Percentiles rank a stretch among this genome's conserved stretches.
phyloP scores from a whole-genome alignment of 2,888 invertebrate genomes.

The Lasioglossum malachurum region DNA sequence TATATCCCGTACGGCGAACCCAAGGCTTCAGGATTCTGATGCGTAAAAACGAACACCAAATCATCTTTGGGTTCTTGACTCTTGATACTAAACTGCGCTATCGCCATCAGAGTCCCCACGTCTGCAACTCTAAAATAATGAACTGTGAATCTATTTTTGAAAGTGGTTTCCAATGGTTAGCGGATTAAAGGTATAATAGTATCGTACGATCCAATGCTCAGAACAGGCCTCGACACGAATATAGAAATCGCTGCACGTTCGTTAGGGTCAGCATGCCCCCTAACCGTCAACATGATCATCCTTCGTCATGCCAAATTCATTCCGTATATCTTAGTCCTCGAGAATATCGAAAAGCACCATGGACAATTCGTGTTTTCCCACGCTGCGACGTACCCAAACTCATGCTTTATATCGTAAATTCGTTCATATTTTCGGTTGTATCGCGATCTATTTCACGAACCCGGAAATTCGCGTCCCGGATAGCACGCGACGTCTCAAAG shows the following conservation, averaged over 20 bases:
- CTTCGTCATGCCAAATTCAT: background rate
- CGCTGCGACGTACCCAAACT: slow-evolving; percentile 82
- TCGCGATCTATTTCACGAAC: background rate
- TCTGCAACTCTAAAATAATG: slow-evolving; percentile 10
- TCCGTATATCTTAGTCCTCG: background rate
- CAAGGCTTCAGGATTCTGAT: slow-evolving; percentile 14
- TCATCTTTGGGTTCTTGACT: slow-evolving; percentile 18
- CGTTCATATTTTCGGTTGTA: background rate
- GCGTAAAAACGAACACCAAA: slow-evolving; percentile 7
- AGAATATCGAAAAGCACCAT: slow-evolving; percentile 41
- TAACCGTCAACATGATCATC: slow-evolving; percentile 20
- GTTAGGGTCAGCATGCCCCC: slow-evolving; percentile 12
- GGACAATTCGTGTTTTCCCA: slow-evolving; percentile 57
- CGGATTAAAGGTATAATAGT: background rate
- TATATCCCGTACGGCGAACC: background rate
- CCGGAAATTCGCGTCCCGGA: no score
- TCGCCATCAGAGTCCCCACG: slow-evolving; percentile 2
- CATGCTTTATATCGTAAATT: slow-evolving; percentile 72
- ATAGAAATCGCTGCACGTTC: slow-evolving; percentile 1
- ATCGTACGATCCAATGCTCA: background rate
- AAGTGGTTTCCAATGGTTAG: background rate
- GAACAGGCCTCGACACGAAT: background rate
- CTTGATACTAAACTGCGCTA: slow-evolving; percentile 12
- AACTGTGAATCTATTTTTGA: slow-evolving; percentile 6
- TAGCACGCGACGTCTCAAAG: no score